Conservation (phyloP, 1,140 invertebrate genomes). For the Zophobas atratus region DNA sequence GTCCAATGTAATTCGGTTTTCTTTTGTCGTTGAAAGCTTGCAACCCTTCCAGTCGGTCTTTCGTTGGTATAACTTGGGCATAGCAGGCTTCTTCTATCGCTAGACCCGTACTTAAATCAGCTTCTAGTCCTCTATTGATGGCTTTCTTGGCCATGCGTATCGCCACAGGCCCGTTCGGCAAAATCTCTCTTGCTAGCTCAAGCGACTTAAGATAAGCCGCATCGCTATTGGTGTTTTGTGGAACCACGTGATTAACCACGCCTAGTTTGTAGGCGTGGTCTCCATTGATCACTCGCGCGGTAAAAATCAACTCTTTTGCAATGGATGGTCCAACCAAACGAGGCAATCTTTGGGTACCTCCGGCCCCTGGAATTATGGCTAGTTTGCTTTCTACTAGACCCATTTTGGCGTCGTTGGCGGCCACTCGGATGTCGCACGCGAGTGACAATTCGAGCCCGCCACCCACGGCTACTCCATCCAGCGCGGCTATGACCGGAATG, state of each 20-base stretch:
- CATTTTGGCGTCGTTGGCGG: conserved; percentile 85
- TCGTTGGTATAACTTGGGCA: conserved; percentile 90
- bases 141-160: conserved; percentile 94
- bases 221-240: conserved; percentile 88
- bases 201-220: conserved; percentile 90
- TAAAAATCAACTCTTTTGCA: conserved; percentile 98
- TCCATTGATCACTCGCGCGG: conserved; percentile 87
- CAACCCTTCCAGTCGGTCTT: conserved; percentile 95
- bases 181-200: conserved; percentile 90
- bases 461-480: conserved; percentile 94
- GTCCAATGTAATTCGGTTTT: conserved; percentile 84
- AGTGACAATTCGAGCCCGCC: conserved; percentile 96
- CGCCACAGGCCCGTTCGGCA: conserved; percentile 93
- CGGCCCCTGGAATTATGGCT: conserved; percentile 96
- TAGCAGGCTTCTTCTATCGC: conserved; percentile 93
- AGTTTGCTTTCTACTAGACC: conserved; percentile 96
- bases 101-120: conserved; percentile 86
- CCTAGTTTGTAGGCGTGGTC: conserved; percentile 83
- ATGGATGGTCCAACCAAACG: conserved; percentile 87
- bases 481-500: conserved; percentile 93
- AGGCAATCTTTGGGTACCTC: conserved; percentile 95
- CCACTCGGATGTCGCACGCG: conserved; percentile 93
- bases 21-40: conserved; percentile 96
- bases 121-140: conserved; percentile 87
- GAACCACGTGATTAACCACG: conserved; percentile 90